Base-by-base conservation (phyloP, 2,113 vertebrate genomes). In the Forbesichthys agassizii region DNA sequence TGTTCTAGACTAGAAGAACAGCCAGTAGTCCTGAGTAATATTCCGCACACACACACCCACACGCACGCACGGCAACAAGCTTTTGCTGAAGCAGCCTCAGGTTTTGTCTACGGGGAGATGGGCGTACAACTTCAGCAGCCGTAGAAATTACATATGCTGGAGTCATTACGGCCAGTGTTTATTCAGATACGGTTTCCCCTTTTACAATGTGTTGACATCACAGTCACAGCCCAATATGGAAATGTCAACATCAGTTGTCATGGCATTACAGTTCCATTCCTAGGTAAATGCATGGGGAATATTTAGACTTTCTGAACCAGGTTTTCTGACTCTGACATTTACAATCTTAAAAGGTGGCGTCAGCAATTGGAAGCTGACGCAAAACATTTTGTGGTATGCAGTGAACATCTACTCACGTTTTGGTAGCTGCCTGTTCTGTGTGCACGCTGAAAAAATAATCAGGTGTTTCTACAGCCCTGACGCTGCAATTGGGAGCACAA, bases 161-260 rank as follows among this genome's bases (percentile, higher is more conserved):
- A 61, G 20, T 6, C 20, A 58, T 64, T 49, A 55, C 1, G 59
- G 57, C 52, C 36, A 5, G 36, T 42, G 5, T 42, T 42, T 6
- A 42, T 42, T 42, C 36, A 42, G 5, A 42, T 42, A 1, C 36
- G 4, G 36, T 42, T 7, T 60, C 73, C 69, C 54, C 64, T 78
- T 84, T 90, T 68, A 75, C 74, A 71, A 82, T 69, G 69, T 83
- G 77, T 48, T 75, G 62, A 77, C 66, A 71, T 51, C 69, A 51
- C 53, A 75, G 11, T 27, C 27, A 33, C 33, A 20, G 77, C 47
- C 53, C 49, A 48, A 51, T 48, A 42, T 61, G 5, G 66, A 27
- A 78, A 61, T 48, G 55, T 69, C 8, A 20, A 67, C 62, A 59
- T 36, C 57, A 47, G 75, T 42, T 69, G 75, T 85, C 54, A 55